Evolutionary conservation across 2,888 invertebrate species (phyloP).

Genomic region (Pseudococcus jackbeardsleyi): DNA sequence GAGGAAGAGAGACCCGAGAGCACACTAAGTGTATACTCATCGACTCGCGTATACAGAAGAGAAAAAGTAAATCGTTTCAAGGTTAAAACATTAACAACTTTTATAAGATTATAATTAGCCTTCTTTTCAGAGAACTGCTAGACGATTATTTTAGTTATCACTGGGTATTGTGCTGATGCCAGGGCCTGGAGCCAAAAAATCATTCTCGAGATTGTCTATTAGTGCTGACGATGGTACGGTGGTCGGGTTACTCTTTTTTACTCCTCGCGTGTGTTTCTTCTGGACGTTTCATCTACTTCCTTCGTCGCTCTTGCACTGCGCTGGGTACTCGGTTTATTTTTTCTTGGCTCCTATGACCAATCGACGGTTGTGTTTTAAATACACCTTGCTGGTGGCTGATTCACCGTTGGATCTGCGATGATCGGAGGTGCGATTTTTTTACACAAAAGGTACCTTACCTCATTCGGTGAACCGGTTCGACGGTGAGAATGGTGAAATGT

Average conservation of each 20-base stretch:
- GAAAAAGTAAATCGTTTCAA: slow-evolving; percentile 61
- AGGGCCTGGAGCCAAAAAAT: slow-evolving; percentile 62
- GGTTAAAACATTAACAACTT: slow-evolving; percentile 63
- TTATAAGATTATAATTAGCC: slow-evolving; percentile 60
- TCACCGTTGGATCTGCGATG: no score
- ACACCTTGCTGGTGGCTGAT: no score
- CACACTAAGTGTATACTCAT: not conserved
- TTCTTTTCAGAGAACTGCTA: slow-evolving; percentile 51
- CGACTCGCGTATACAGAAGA: slow-evolving; percentile 12
- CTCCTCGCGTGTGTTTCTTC: not conserved
- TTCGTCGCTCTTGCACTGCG: not conserved
- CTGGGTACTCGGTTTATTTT: no score
- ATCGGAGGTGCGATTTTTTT: no score
- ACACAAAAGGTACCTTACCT: no score
- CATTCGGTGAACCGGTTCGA: no score
- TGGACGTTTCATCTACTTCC: not conserved
- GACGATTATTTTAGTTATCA: slow-evolving; percentile 63
- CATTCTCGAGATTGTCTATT: slow-evolving; percentile 52
- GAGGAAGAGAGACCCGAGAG: not conserved
- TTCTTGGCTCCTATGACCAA: no score
- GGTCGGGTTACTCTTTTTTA: not conserved
- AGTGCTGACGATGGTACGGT: slow-evolving; percentile 19
- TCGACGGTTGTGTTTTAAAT: no score
- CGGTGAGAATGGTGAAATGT: no score
- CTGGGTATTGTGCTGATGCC: slow-evolving; percentile 60